Evolutionary conservation across 2,888 invertebrate genomes (phyloP).

Genomic region (Sinelater perroti): DNA sequence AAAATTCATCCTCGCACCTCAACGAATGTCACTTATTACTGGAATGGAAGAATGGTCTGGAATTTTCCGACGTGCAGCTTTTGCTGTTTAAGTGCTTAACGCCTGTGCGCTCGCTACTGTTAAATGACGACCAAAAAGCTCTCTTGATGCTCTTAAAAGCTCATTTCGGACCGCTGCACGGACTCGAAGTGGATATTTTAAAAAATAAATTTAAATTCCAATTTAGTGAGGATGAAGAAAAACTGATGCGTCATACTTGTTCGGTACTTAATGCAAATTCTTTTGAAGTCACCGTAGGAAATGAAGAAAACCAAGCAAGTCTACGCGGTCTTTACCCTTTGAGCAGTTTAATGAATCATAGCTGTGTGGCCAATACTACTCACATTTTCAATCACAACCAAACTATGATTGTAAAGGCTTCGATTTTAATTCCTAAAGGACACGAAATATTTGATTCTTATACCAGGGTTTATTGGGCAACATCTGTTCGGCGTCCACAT

Average conservation of each 20-base stretch:
- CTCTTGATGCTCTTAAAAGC: constrained; percentile 65
- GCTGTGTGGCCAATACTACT: constrained; percentile 72
- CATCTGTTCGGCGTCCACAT: constrained; percentile 69
- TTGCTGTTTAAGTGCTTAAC: constrained; percentile 60
- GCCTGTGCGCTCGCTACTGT: constrained; percentile 60
- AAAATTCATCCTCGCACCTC: constrained; percentile 66
- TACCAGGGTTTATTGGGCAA: constrained; percentile 74
- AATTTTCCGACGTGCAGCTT: constrained; percentile 58
- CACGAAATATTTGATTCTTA: constrained; percentile 74
- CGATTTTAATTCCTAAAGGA: constrained; percentile 66
- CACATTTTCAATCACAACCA: constrained; percentile 68
- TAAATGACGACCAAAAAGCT: constrained; percentile 61
- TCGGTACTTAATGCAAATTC: constrained; percentile 74
- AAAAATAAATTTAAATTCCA: constrained; percentile 62
- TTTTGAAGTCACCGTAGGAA: constrained; percentile 64
- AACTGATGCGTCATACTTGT: constrained; percentile 68
- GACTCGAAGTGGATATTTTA: constrained; percentile 66
- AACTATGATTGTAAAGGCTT: constrained; percentile 69
- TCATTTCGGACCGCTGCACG: constrained; percentile 64
- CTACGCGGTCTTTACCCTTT: constrained; percentile 72
- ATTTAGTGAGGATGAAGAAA: constrained; percentile 65
- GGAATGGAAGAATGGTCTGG: constrained; percentile 62
- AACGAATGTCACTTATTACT: constrained; percentile 72
- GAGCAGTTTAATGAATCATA: constrained; percentile 74
- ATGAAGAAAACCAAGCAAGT: constrained; percentile 54